A percentile compares a stretch with the other conserved stretches of the same genome.
Evolutionary conservation across 2,113 vertebrate genomes (phyloP).

Genomic region (Petrocephalus zakoni): DNA sequence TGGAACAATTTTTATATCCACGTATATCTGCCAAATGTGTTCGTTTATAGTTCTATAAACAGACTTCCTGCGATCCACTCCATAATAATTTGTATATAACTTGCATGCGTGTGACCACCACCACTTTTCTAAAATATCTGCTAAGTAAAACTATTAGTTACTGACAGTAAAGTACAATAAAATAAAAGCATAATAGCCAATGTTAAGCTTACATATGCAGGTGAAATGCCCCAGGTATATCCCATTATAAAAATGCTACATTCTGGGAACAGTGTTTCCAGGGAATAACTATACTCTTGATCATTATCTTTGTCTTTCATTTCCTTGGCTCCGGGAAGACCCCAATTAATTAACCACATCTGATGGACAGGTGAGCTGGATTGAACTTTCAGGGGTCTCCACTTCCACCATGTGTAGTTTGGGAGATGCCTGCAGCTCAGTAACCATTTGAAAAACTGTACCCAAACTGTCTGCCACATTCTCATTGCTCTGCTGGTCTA

Average conservation of each 20-base stretch:
- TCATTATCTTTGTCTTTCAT: neutral
- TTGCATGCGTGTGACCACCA: neutral
- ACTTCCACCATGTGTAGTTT: constrained; percentile 55
- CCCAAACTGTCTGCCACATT: constrained; percentile 60
- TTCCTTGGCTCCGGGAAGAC: neutral
- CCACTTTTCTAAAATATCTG: neutral
- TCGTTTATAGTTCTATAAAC: neutral
- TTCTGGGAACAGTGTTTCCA: neutral
- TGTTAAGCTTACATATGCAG: neutral
- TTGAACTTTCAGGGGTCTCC: constrained; percentile 51
- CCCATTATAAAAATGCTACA: neutral
- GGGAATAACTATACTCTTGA: neutral
- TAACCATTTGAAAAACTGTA: constrained; percentile 65
- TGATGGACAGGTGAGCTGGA: constrained; percentile 31
- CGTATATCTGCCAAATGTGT: neutral
- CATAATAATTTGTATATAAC: neutral
- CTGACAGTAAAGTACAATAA: neutral
- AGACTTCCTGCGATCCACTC: constrained; percentile 14
- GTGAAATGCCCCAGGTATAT: neutral
- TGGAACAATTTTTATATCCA: neutral
- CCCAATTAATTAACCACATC: constrained; percentile 26
- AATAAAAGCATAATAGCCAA: neutral
- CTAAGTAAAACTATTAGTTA: neutral
- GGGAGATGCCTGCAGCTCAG: constrained; percentile 59
- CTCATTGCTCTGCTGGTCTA: constrained; percentile 40